phyloP scores from a whole-genome alignment of 2,888 invertebrate genomes.

The Tuta absoluta region DNA sequence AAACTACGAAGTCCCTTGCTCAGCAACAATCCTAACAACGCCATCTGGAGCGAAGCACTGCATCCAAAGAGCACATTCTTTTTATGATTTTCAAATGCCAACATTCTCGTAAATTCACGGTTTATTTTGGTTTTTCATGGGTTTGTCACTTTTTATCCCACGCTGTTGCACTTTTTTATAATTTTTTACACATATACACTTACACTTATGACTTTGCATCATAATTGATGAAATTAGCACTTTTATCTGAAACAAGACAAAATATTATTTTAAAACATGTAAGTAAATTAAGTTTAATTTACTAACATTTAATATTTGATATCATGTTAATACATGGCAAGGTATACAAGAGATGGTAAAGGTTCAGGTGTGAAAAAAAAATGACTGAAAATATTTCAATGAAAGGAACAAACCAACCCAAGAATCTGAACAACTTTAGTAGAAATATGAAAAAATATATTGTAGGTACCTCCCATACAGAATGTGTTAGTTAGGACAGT shows the following conservation, averaged over 20 bases:
- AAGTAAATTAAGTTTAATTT: background rate
- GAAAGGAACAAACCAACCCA: too few species aligned
- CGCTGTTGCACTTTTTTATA: slow-evolving; percentile 51
- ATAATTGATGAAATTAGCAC: slow-evolving; percentile 33
- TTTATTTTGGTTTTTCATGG: slow-evolving; percentile 39
- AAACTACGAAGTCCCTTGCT: slow-evolving; percentile 54
- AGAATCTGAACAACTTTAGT: too few species aligned
- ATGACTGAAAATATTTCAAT: too few species aligned
- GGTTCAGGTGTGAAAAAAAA: too few species aligned
- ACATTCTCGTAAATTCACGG: slow-evolving; percentile 48
- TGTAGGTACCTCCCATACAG: too few species aligned
- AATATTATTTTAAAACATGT: slow-evolving; percentile 15
- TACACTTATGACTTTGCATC: slow-evolving; percentile 66
- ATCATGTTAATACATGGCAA: too few species aligned
- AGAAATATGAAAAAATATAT: too few species aligned
- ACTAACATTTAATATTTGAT: too few species aligned
- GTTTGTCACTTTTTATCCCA: slow-evolving; percentile 50
- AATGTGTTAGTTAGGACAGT: too few species aligned
- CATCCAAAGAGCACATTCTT: slow-evolving; percentile 72
- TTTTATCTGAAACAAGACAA: slow-evolving; percentile 67
- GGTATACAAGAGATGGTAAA: too few species aligned
- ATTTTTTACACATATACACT: slow-evolving; percentile 61
- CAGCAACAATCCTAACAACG: slow-evolving; percentile 63
- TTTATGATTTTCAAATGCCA: slow-evolving; percentile 39
- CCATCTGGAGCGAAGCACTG: slow-evolving; percentile 74